Evolutionary conservation across 2,113 vertebrate species (phyloP).

Genomic region (Peromyscus leucopus): DNA sequence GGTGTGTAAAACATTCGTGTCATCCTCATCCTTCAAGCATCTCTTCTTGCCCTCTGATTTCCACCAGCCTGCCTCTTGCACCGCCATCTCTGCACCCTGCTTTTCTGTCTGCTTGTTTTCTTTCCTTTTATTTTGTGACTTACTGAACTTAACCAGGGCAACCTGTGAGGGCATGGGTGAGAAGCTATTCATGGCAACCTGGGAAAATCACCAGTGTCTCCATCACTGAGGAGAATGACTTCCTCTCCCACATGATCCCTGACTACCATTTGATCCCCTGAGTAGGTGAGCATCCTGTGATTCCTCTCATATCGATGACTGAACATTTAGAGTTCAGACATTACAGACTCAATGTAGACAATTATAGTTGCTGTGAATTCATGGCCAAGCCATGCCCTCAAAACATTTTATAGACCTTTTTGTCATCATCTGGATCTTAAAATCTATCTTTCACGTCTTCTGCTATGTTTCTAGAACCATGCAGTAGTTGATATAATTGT

Average conservation of each 20-base stretch:
- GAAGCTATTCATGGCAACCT: not conserved
- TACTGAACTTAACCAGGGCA: not conserved
- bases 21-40: not conserved
- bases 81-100: not conserved
- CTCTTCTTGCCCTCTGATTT: not conserved
- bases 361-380: not conserved
- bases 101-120: not conserved
- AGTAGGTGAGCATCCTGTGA: too few species aligned
- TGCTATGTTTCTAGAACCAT: not conserved
- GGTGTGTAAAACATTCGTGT: not conserved
- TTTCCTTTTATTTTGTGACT: not conserved
- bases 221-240: not conserved
- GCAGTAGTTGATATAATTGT: not conserved
- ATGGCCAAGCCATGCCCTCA: too few species aligned
- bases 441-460: not conserved
- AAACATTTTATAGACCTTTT: not conserved
- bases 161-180: not conserved
- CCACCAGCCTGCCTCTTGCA: not conserved
- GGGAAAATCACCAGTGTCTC: not conserved
- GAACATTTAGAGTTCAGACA: not conserved
- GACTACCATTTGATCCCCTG: not conserved
- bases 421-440: not conserved
- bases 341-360: not conserved
- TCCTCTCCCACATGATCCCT: not conserved
- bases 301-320: not conserved